Evolutionary conservation across 1,140 invertebrate species (phyloP).

Genomic region (Lycorma delicatula): DNA sequence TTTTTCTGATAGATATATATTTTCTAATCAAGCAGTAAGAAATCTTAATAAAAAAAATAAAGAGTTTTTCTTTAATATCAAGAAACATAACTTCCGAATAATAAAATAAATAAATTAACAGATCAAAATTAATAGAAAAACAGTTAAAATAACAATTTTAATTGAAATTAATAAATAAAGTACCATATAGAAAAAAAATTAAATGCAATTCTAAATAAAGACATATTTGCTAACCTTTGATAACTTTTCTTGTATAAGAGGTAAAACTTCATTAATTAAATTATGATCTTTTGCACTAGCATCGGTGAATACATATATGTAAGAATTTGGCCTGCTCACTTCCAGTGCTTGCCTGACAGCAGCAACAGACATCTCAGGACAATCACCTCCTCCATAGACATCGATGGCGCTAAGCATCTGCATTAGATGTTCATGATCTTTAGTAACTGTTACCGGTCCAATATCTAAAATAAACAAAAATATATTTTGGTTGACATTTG

Average conservation of each 20-base stretch:
- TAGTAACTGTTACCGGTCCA: slow-evolving; percentile 17
- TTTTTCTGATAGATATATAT: no score
- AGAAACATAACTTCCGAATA: no score
- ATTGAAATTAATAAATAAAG: no score
- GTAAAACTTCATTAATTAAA: slow-evolving; percentile 51
- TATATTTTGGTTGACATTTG: no score
- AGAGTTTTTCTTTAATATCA: no score
- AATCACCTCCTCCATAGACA: slow-evolving; percentile 64
- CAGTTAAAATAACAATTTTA: no score
- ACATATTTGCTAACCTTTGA: slow-evolving; percentile 51
- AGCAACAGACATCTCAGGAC: slow-evolving; percentile 59
- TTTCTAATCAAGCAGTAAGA: no score
- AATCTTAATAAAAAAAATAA: no score
- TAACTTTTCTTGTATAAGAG: slow-evolving; percentile 58
- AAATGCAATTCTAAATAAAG: not conserved
- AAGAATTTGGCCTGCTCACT: slow-evolving; percentile 53
- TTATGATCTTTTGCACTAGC: slow-evolving; percentile 58
- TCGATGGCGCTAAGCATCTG: slow-evolving; percentile 40
- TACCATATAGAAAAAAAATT: no score
- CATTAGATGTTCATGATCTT: slow-evolving; percentile 17
- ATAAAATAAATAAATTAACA: no score
- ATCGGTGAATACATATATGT: slow-evolving; percentile 69
- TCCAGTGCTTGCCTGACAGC: slow-evolving; percentile 56
- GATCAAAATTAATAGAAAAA: no score
- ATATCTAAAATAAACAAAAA: slow-evolving; percentile 16